Conservation (phyloP, 2,888 invertebrate genomes). For the Drosophila demipolita region DNA sequence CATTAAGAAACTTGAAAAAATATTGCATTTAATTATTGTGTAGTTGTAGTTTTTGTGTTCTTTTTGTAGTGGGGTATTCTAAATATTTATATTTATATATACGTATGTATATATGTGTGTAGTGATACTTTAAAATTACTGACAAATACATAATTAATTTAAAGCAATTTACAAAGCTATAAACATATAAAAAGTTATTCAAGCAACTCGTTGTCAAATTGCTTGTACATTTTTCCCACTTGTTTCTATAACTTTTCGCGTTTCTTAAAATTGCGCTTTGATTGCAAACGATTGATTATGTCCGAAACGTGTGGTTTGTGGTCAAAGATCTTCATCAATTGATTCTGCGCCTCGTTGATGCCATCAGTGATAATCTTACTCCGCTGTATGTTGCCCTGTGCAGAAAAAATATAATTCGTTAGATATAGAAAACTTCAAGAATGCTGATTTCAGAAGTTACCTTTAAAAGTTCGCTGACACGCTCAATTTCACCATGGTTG, state of each 20-base stretch:
- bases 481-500: conserved; percentile 85
- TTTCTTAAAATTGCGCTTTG: conserved; percentile 96
- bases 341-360: conserved; percentile 93
- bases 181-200: conserved; percentile 21
- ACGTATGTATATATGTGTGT: conserved; percentile 32
- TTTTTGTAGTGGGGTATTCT: conserved; percentile 41
- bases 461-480: conserved; percentile 88
- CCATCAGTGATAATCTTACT: conserved; percentile 97
- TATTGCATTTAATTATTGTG: conserved; percentile 42
- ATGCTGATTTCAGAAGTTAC: conserved; percentile 82
- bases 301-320: conserved; percentile 95
- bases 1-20: conserved; percentile 49
- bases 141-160: conserved; percentile 32
- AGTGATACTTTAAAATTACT: conserved; percentile 38
- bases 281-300: conserved; percentile 95
- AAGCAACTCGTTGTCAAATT: conserved; percentile 38
- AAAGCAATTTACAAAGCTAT: conserved; percentile 46
- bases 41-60: conserved; percentile 10
- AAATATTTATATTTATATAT: conserved; percentile 35
- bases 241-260: conserved; percentile 88
- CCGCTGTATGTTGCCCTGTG: conserved; percentile 96
- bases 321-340: conserved; percentile 95
- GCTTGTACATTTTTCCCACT: conserved; percentile 23
- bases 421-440: not conserved
- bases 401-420: not conserved